These are phyloP conservation scores for Drosophila nr. perissopoda DNA, from an alignment of 2,888 invertebrate genomes.

Conservation along the genomic window DNA sequence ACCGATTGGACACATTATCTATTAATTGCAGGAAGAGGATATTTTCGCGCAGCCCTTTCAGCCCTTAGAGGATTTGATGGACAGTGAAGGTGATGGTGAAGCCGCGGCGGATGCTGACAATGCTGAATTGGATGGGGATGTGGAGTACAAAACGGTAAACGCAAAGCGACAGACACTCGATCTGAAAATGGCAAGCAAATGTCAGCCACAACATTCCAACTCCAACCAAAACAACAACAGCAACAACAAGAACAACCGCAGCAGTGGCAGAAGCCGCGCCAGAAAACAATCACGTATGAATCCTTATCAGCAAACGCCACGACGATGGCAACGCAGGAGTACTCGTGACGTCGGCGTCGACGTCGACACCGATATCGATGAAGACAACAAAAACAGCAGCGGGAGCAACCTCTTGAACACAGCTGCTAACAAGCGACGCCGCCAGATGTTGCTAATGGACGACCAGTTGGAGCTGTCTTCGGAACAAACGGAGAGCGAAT, in stretches of 20 bases:
- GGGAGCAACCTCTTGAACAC: background rate
- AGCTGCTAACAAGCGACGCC: constrained; percentile 29
- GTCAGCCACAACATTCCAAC: constrained; percentile 25
- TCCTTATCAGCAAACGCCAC: constrained; percentile 34
- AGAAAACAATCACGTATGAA: constrained; percentile 15
- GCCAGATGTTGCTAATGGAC: constrained; percentile 26
- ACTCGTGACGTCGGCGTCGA: background rate
- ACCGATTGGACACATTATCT: background rate
- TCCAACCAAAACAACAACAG: constrained; percentile 3
- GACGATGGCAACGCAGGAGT: constrained; percentile 36
- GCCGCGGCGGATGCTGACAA: background rate
- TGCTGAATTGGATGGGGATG: constrained; percentile 19
- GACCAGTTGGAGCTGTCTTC: constrained; percentile 4
- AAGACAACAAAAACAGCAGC: background rate
- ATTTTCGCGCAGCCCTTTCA: constrained; percentile 49
- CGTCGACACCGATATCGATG: constrained; percentile 9
- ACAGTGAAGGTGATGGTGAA: constrained; percentile 35
- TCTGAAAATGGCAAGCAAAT: constrained; percentile 39
- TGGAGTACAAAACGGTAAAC: constrained; percentile 17
- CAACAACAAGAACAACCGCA: background rate
- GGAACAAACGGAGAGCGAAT: constrained; percentile 59
- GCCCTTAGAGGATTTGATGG: constrained; percentile 46
- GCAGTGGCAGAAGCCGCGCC: background rate
- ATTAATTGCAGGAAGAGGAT: constrained; percentile 56
- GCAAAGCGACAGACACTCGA: constrained; percentile 9